These are phyloP conservation scores for Aphaenogaster floridana DNA, from an alignment of 1,140 invertebrate genomes.

Conservation along the genomic window DNA sequence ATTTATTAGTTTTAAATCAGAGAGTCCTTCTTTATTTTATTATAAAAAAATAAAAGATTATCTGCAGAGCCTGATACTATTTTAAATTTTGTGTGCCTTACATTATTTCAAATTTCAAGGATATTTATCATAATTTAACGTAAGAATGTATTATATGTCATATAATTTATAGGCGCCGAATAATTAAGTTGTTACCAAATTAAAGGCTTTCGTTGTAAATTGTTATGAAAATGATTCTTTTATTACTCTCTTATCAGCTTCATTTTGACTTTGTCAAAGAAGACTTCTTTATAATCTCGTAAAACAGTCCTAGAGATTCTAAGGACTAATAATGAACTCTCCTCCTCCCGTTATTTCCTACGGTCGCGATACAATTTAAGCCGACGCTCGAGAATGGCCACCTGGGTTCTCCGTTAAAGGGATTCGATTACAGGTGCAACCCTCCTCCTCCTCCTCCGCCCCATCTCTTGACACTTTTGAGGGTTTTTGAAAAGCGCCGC, in stretches of 20 bases:
- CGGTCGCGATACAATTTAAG: conserved; percentile 56
- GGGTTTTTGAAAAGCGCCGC: conserved; percentile 48
- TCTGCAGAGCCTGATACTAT: not conserved
- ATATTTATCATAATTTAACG: not conserved
- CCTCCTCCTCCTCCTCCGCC: no score
- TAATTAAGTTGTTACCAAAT: not conserved
- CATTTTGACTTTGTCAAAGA: not conserved
- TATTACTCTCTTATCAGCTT: conserved; percentile 1
- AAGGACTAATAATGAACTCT: conserved; percentile 48
- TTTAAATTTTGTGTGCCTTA: not conserved
- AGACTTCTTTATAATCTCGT: conserved; percentile 11
- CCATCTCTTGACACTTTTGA: conserved; percentile 56
- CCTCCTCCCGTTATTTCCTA: conserved; percentile 4
- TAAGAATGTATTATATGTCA: not conserved
- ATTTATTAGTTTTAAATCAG: no score
- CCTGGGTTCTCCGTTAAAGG: conserved; percentile 52
- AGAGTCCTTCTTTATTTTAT: no score
- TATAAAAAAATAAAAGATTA: not conserved
- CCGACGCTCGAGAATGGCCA: conserved; percentile 50
- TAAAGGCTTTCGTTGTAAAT: not conserved
- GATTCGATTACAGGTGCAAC: conserved; percentile 53
- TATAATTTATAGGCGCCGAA: not conserved
- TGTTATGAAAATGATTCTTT: not conserved
- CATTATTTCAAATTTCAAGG: not conserved
- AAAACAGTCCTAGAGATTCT: conserved; percentile 12